Base-by-base conservation (phyloP, 1,140 invertebrate genomes). In the Xylocopa sonorina region DNA sequence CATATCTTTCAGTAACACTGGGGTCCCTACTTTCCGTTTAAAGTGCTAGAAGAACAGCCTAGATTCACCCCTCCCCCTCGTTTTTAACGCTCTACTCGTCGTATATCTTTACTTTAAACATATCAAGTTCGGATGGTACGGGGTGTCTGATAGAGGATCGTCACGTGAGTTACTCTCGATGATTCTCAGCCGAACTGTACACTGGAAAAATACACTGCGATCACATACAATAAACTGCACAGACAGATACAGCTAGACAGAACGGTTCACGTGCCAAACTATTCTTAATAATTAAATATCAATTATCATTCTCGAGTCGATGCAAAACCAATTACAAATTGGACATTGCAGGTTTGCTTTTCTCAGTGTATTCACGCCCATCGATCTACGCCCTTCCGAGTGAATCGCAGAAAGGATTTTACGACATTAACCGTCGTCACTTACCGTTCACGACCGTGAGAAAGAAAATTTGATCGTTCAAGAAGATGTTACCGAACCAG, bases 41-140 rank as follows among this genome's bases (percentile, higher is more conserved):
- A 92, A 92, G 93, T 94, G 93, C 93, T 94, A 94, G 93, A 94
- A 93, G 93, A 93, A 93, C 93, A 93, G 93, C 93, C 93, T 93
- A 90, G 82, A 75, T 89, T 88, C 78, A 78, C 73, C 86, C 81
- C 88, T 88, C 88, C 88, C 87, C 91, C 87, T 89, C 87, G 87
- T 83, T 89, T 38, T 86, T 85, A 87, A 89, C 86, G n/a, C 84
- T 87, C 81, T 86, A 82, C 76, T 87, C 69, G 73, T 87, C 62
- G 75, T 77, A 83, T 74, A 73, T 55, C 69, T 74, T 68, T 68
- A 43, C n/a, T 46, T 43, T 63, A 53, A 81, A 71, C 24, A n/a
- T n/a, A n/a, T n/a, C n/a, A n/a, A 78, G 76, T 58, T 55, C 80
- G 51, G 57, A 69, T 63, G 50, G 74, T 86, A 84, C 78, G 79